Evolutionary conservation across 2,888 invertebrate genomes (phyloP).

Genomic region (Serripes groenlandicus): DNA sequence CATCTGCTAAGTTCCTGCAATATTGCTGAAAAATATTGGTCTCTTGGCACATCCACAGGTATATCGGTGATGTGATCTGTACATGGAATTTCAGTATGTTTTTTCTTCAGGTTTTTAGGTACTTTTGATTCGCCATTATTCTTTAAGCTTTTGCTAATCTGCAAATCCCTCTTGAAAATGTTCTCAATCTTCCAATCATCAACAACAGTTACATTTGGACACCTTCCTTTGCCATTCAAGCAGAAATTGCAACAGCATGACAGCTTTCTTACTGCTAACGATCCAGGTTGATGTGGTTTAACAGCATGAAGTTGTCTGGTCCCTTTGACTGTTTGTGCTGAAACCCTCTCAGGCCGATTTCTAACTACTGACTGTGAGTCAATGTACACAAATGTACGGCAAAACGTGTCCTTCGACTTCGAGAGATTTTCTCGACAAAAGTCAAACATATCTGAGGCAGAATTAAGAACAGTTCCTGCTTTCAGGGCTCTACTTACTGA

Average conservation of each 20-base stretch:
- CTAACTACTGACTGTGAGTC: conserved; percentile 4
- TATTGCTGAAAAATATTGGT: neutral
- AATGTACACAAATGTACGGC: conserved; percentile 20
- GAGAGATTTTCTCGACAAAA: conserved; percentile 25
- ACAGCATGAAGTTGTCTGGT: conserved; percentile 23
- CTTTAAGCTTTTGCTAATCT: too few relatives aligned
- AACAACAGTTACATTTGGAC: neutral
- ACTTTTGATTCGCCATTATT: neutral
- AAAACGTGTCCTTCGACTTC: conserved; percentile 19
- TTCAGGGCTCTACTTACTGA: conserved; percentile 19
- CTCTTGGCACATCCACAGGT: neutral
- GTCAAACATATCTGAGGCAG: conserved; percentile 3
- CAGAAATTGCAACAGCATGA: conserved; percentile 13
- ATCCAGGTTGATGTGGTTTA: conserved; percentile 14
- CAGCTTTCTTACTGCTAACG: conserved; percentile 16
- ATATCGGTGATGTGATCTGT: neutral
- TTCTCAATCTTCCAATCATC: neutral
- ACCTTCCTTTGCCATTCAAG: neutral
- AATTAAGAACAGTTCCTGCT: conserved; percentile 23
- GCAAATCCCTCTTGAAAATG: neutral
- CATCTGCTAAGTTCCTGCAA: too few relatives aligned
- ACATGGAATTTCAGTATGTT: neutral
- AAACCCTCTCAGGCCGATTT: neutral
- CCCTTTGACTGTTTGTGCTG: conserved; percentile 8
- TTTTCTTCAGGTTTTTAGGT: neutral